Percentiles rank a stretch among this genome's conserved stretches.
These are phyloP conservation scores for Panurus biarmicus DNA, from an alignment of 2,113 vertebrate genomes.

Conservation along the genomic window DNA sequence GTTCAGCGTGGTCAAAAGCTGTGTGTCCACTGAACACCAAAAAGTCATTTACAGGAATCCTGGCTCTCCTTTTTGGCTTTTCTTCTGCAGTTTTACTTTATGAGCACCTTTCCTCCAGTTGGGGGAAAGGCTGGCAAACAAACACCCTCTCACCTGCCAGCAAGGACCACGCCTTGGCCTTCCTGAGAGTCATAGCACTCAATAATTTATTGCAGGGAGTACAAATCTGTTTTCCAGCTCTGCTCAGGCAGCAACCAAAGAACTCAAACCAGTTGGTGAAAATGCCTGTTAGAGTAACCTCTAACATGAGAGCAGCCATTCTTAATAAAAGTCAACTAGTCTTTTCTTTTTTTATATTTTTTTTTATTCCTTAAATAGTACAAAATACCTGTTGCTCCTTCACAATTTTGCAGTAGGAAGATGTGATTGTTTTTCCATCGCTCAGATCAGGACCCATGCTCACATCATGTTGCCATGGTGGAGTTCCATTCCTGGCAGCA, in stretches of 20 bases:
- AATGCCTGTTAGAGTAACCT: background rate
- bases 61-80: background rate
- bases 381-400: background rate
- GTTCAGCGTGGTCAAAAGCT: fast-evolving
- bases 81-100: background rate
- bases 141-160: constrained; percentile 44
- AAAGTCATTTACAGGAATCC: background rate
- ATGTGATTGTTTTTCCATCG: background rate
- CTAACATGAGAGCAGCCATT: background rate
- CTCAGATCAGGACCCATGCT: background rate
- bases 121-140: constrained; percentile 51
- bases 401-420: background rate
- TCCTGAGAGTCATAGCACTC: constrained; percentile 15
- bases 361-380: background rate
- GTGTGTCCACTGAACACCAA: background rate
- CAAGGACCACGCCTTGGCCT: constrained; percentile 52
- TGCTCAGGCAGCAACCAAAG: background rate
- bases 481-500: background rate
- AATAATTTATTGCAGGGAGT: constrained; percentile 30
- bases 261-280: background rate
- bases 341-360: background rate
- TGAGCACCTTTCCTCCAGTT: constrained; percentile 50
- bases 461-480: fast-evolving
- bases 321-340: background rate
- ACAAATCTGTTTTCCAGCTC: background rate